A percentile compares a stretch with the other conserved stretches of the same genome.
phyloP scores from a whole-genome alignment of 2,113 vertebrate genomes.

The Saguinus imperator region DNA sequence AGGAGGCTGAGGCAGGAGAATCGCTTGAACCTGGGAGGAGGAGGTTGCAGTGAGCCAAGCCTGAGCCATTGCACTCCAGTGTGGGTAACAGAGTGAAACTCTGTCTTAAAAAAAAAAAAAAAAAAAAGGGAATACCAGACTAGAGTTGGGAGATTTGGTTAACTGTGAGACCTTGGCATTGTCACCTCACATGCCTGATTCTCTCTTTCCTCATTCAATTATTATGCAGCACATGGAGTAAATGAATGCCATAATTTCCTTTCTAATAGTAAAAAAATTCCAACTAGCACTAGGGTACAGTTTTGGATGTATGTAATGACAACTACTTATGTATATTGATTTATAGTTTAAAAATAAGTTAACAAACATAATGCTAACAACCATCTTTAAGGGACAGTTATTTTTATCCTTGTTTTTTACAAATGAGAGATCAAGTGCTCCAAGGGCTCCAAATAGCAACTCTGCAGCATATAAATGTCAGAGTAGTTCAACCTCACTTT shows the following conservation, averaged over 20 bases:
- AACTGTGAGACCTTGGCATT: background rate
- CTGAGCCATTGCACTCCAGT: too few relatives aligned
- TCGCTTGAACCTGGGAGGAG: too few relatives aligned
- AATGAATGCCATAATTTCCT: background rate
- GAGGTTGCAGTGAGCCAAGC: too few relatives aligned
- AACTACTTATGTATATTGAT: background rate
- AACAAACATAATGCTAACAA: background rate
- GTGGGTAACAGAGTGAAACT: too few relatives aligned
- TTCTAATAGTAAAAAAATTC: background rate
- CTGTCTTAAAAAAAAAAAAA: too few relatives aligned
- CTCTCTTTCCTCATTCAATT: background rate
- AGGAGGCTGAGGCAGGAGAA: too few relatives aligned
- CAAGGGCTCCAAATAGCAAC: background rate
- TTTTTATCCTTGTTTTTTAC: background rate
- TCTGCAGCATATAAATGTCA: background rate
- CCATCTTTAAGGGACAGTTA: background rate
- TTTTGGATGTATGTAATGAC: background rate
- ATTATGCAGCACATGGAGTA: background rate
- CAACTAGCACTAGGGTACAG: background rate
- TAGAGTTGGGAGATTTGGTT: background rate
- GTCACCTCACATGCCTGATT: background rate
- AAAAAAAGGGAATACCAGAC: background rate
- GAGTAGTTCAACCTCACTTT: background rate
- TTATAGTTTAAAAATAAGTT: background rate
- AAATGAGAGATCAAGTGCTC: background rate